phyloP scores from a whole-genome alignment of 1,140 invertebrate genomes.

The Schlechtendalia chinensis region DNA sequence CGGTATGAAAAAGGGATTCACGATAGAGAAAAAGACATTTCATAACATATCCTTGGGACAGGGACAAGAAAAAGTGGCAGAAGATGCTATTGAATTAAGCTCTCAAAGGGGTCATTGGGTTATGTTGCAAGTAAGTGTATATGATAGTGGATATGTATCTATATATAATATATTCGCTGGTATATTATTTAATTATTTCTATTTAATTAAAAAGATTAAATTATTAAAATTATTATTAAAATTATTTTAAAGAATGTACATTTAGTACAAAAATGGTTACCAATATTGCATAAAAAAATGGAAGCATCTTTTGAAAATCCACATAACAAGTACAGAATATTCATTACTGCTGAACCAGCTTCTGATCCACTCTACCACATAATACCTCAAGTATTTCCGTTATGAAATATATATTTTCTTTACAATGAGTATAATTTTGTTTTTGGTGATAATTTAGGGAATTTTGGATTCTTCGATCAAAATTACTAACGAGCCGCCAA shows the following conservation, averaged over 20 bases:
- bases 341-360: conserved; percentile 71
- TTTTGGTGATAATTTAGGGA: conserved; percentile 61
- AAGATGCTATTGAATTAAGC: conserved; percentile 77
- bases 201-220: too few species aligned
- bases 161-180: neutral
- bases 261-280: conserved; percentile 84
- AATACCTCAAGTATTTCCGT: conserved; percentile 63
- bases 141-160: neutral
- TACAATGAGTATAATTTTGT: neutral
- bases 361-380: conserved; percentile 63
- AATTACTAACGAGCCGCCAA: conserved; percentile 94
- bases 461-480: conserved; percentile 92
- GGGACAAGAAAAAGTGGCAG: conserved; percentile 89
- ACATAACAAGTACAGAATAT: conserved; percentile 70
- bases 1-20: conserved; percentile 78
- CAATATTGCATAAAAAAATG: conserved; percentile 85
- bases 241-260: conserved; percentile 90
- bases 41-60: conserved; percentile 93
- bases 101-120: conserved; percentile 86
- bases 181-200: conserved; percentile 30
- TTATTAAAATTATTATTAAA: too few species aligned
- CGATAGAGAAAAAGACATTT: conserved; percentile 77
- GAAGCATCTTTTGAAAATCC: conserved; percentile 73
- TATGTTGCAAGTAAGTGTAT: conserved; percentile 65
- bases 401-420: neutral